Evolutionary conservation across 2,113 vertebrate genomes (phyloP).

Genomic region (Siphamia tubifer): DNA sequence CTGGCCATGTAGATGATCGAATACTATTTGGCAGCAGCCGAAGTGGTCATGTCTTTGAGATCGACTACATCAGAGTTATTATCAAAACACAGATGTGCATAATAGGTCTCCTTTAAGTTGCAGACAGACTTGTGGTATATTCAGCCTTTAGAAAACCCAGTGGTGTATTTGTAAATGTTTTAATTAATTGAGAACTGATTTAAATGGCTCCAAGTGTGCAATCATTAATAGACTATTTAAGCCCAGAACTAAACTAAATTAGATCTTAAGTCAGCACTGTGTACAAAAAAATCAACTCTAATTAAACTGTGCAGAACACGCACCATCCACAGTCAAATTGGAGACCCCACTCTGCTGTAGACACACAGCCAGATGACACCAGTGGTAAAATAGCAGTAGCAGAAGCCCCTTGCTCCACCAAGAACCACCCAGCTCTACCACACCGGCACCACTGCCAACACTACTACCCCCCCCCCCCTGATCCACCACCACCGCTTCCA

Average conservation of each 20-base stretch:
- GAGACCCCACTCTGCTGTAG: background rate
- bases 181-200: conserved; percentile 5
- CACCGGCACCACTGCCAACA: conserved; percentile 33
- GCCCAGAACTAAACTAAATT: conserved; percentile 15
- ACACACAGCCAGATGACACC: background rate
- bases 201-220: conserved; percentile 29
- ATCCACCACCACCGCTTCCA: conserved; percentile 34
- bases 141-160: background rate
- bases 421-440: conserved; percentile 68
- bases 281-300: background rate
- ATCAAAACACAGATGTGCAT: too few relatives aligned
- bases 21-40: conserved; percentile 86
- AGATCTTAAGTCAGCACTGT: conserved; percentile 16
- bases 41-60: conserved; percentile 89
- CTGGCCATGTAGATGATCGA: conserved; percentile 50
- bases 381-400: conserved; percentile 4
- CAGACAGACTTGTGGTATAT: background rate
- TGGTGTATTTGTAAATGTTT: conserved; percentile 27
- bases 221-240: conserved; percentile 35
- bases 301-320: conserved; percentile 21
- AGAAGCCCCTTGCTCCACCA: conserved; percentile 10
- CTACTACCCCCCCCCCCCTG: background rate
- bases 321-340: conserved; percentile 2
- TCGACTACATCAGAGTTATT: conserved; percentile 80
- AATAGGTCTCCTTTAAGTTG: too few relatives aligned